Evolutionary conservation across 1,140 invertebrate species (phyloP), one percentile per base, ranked within the genome.

Genomic region (Metopolophium dirhodum): DNA sequence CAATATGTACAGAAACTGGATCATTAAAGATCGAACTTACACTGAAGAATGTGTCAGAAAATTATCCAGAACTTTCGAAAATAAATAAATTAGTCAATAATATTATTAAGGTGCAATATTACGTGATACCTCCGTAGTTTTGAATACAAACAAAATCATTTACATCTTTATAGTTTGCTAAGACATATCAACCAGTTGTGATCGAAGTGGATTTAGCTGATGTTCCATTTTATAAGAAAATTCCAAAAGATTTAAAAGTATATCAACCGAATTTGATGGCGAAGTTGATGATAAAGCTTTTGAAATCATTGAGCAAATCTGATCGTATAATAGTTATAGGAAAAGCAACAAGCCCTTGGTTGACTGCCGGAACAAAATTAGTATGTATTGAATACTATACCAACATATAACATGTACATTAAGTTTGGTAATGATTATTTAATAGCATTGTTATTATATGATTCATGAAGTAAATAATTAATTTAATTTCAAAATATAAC

Each of bases 141-240:
- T 85, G 45, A 45, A 41, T 85, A 23, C 4, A 85, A 11, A 85
- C 2, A 26, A 85, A 91, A 57, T 57, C 35, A 2, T 35, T 23
- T 30, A 41, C 1, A 35, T 90, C 4, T 61, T 49, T 30, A 35
- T 30, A 93, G 91, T 51, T 93, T 35, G 82, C 77, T 37, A 41
- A 7, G 30, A 37, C 20, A 30, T n/a, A 45, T 85, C 91, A 93
- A 85, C 91, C 91, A 8, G 91, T 85, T 30, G 49, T 93, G 37
- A 85, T 93, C 7, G 91, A 83, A 51, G 68, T 93, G n/a, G 82
- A 85, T 26, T 47, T 85, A 18, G 77, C 77, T 2, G 91, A 93
- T 14, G 82, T 93, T 41, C 77, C 82, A 4, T 93, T 85, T 93
- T 93, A 93, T 54, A 93, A 93, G 35, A 93, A 57, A 57, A 85